Percentiles rank a stretch among this genome's conserved stretches.
phyloP scores from a whole-genome alignment of 2,113 vertebrate species.

The Nesoenas mayeri region DNA sequence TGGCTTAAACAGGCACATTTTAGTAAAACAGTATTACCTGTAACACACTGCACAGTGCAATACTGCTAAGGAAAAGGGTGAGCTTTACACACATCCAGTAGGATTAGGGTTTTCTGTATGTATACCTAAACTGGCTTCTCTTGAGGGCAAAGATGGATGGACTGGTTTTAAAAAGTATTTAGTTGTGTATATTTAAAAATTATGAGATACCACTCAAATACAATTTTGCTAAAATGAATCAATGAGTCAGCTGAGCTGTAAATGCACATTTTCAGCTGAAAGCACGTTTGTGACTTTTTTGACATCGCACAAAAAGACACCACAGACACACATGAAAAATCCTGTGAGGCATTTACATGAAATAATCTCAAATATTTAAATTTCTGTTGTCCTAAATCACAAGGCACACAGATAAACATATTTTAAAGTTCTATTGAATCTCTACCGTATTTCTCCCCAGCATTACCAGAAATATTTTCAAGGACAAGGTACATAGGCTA shows the following conservation, averaged over 20 bases:
- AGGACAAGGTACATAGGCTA: neutral
- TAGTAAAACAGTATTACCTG: constrained; percentile 5
- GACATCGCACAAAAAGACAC: constrained; percentile 3
- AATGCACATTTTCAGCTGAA: constrained; percentile 39
- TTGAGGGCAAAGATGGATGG: neutral
- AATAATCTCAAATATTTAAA: neutral
- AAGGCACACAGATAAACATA: constrained; percentile 22
- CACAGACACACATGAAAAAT: constrained; percentile 19
- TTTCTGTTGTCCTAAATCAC: neutral
- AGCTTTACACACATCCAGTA: neutral
- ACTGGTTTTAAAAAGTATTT: constrained; percentile 44
- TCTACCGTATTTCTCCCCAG: neutral
- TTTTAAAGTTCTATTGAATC: neutral
- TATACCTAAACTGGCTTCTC: neutral
- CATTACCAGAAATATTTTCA: neutral
- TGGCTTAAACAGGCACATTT: neutral
- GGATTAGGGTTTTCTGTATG: constrained; percentile 38
- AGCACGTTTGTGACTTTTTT: neutral
- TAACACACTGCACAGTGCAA: constrained; percentile 71
- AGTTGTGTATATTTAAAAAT: neutral
- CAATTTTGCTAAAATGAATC: constrained; percentile 22
- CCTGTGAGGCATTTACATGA: neutral
- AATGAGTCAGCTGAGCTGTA: constrained; percentile 25
- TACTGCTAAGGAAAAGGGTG: constrained; percentile 41
- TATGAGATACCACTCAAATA: constrained; percentile 31